These are phyloP conservation scores for Harlomillsia oculata DNA, from an alignment of 1,140 invertebrate species.

Conservation along the genomic window DNA sequence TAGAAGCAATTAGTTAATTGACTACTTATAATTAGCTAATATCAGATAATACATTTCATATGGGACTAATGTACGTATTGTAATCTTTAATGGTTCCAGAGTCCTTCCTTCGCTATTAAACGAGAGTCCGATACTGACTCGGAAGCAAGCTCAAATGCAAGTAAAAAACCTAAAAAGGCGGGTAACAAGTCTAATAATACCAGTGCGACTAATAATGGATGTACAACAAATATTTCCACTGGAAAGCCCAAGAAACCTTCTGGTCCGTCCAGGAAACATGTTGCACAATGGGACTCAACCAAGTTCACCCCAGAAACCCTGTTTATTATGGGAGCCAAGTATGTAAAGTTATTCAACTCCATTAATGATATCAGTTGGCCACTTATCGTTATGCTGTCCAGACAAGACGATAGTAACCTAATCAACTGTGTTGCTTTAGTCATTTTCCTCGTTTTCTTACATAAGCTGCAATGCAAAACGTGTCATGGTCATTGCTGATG, in stretches of 20 bases:
- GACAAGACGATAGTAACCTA: no score
- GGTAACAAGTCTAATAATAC: slow-evolving; percentile 17
- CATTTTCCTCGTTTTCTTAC: no score
- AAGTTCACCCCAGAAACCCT: slow-evolving; percentile 56
- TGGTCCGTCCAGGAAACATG: slow-evolving; percentile 41
- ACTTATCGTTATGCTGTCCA: no score
- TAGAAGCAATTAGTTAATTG: background rate
- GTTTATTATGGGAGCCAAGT: slow-evolving; percentile 70
- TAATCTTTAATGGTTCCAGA: slow-evolving; percentile 41
- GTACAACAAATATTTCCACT: slow-evolving; percentile 13
- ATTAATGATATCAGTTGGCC: no score
- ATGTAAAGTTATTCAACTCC: slow-evolving; percentile 29
- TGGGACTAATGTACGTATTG: background rate
- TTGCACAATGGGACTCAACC: slow-evolving; percentile 62
- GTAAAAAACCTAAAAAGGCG: slow-evolving; percentile 36
- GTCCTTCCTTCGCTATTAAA: slow-evolving; percentile 46
- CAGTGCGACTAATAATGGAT: slow-evolving; percentile 20
- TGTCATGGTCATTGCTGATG: no score
- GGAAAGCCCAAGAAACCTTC: slow-evolving; percentile 38
- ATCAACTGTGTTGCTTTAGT: no score
- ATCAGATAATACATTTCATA: background rate
- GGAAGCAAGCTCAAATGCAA: slow-evolving; percentile 41
- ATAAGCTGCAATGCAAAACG: no score
- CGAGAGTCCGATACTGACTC: slow-evolving; percentile 49
- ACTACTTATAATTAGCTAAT: background rate